A percentile compares a stretch with the other conserved stretches of the same genome.
phyloP scores from a whole-genome alignment of 2,888 invertebrate genomes.

The Trissonchulus latispiculum region DNA sequence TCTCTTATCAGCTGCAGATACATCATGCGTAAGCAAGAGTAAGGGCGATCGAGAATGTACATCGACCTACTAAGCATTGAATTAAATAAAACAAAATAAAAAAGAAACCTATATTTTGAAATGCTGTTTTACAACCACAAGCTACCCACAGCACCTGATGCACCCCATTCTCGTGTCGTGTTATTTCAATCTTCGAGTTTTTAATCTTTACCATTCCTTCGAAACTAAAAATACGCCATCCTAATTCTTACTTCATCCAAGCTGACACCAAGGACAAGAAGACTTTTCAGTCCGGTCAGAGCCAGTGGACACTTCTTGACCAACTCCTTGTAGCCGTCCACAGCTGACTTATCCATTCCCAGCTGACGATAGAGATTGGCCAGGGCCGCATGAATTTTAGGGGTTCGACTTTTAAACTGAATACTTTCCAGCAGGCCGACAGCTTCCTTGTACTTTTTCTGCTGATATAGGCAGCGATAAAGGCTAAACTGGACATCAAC shows the following conservation, averaged over 20 bases:
- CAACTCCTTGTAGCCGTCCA: background rate
- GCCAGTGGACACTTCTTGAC: constrained; percentile 10
- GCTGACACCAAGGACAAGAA: background rate
- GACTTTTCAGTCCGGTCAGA: background rate
- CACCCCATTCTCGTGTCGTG: too few relatives aligned
- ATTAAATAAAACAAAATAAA: too few relatives aligned
- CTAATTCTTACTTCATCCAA: background rate
- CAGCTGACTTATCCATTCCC: constrained; percentile 3
- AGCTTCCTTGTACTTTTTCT: constrained; percentile 20
- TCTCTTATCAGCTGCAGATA: too few relatives aligned
- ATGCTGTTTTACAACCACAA: too few relatives aligned
- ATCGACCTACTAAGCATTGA: too few relatives aligned
- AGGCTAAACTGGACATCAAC: constrained; percentile 17
- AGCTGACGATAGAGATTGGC: constrained; percentile 17
- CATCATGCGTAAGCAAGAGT: too few relatives aligned
- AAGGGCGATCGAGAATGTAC: too few relatives aligned
- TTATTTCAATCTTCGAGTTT: too few relatives aligned
- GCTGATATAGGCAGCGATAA: constrained; percentile 4
- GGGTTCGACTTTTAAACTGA: background rate
- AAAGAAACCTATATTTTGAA: too few relatives aligned
- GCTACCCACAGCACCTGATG: too few relatives aligned
- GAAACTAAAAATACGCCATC: too few relatives aligned
- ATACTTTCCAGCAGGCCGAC: constrained; percentile 20
- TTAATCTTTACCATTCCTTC: too few relatives aligned
- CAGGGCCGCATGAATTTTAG: constrained; percentile 21